Base-by-base conservation (phyloP, 2,888 invertebrate species). In the Eurois occulta region DNA sequence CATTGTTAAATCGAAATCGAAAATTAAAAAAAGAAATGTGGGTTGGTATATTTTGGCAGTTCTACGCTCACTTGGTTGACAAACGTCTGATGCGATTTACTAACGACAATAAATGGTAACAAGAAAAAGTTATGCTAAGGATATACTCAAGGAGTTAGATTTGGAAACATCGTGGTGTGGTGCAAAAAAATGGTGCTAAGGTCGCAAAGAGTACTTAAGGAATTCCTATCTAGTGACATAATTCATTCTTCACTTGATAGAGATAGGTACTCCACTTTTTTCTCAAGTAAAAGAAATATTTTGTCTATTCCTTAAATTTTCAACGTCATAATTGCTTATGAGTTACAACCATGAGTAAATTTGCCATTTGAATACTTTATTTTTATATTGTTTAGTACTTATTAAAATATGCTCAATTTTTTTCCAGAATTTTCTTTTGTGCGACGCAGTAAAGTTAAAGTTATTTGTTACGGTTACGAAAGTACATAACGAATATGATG, bases 181-280 rank as follows among this genome's bases (percentile, higher is more conserved):
- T 65, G 55, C 18, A 65, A 67, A 38, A 38, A 24, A 67, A n/a
- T 62, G 84, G 84, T 81, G 80, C 80, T 83, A 55, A 62, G 16
- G 32, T 68, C 8, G 18, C 76, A 65, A 55, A 81, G 11, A 65
- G 66, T 83, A 77, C 77, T 76, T 82, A 62, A n/a, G 41, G 24
- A 46, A 55, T 38, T 35, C 21, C 1, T 55, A 24, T 69, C 18
- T 35, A 58, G 76, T 67, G 38, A 43, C 7, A 35, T 55, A 32
- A 74, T 48, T 10, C 11, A 73, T 41, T 52, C 13, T 73, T 41
- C 18, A 16, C 0, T 28, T 32, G 5, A 21, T 5, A 72, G 18
- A 52, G 0, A 28, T 38, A 52, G 0, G 24, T 38, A 48, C 16
- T 48, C 3, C n/a, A 35, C 35, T 24, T 35, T 32, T 46, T 77